phyloP scores from a whole-genome alignment of 2,888 invertebrate species.

The Epirrhoe tristata region DNA sequence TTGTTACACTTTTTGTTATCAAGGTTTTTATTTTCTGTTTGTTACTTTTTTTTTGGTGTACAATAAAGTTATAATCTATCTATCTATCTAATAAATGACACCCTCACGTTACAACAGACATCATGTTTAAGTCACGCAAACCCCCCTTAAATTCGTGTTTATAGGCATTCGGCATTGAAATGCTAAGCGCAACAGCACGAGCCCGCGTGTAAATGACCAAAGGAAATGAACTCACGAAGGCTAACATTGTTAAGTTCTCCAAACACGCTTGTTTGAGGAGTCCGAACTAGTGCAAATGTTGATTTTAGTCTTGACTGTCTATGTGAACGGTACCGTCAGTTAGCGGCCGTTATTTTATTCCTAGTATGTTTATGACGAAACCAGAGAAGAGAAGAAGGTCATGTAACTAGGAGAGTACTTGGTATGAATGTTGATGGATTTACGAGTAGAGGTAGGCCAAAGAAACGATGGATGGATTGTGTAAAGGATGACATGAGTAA shows the following conservation, averaged over 20 bases:
- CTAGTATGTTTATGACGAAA: too few relatives aligned
- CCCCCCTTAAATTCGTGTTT: conserved; percentile 23
- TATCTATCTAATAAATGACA: not conserved
- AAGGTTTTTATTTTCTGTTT: too few relatives aligned
- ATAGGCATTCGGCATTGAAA: conserved; percentile 27
- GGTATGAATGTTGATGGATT: too few relatives aligned
- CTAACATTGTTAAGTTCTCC: conserved; percentile 33
- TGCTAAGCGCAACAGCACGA: conserved; percentile 18
- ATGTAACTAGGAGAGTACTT: too few relatives aligned
- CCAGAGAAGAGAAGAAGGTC: too few relatives aligned
- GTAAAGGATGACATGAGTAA: too few relatives aligned
- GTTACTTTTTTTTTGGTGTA: too few relatives aligned
- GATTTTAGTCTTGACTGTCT: conserved; percentile 11
- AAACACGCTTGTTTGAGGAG: conserved; percentile 40
- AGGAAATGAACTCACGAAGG: conserved; percentile 29
- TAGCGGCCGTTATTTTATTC: not conserved
- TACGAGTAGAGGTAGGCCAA: too few relatives aligned
- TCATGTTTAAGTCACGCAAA: not conserved
- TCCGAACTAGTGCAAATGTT: conserved; percentile 41
- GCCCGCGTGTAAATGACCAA: conserved; percentile 31
- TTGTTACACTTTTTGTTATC: too few relatives aligned
- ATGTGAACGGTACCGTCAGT: not conserved
- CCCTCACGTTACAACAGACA: not conserved
- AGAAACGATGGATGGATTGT: too few relatives aligned
- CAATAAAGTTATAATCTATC: too few relatives aligned